Base-by-base conservation (phyloP, 2,113 vertebrate species). In the Neopipo cinnamomea region DNA sequence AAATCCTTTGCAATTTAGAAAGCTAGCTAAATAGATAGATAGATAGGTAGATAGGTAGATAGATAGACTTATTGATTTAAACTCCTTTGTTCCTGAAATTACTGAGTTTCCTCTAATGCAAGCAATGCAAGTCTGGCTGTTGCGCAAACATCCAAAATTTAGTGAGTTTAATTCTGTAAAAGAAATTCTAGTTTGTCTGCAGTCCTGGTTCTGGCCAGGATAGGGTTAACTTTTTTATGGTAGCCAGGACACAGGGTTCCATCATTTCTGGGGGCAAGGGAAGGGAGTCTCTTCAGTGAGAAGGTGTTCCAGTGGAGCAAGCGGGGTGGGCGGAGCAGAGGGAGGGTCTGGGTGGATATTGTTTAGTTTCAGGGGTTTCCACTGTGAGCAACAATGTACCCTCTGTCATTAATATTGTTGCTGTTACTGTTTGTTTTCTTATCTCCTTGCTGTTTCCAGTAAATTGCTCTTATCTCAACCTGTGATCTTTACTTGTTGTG, bases 281-380 rank as follows among this genome's bases (percentile, higher is more conserved):
- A 61, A 89, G 9, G 4, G 39, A 61, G 6, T 18, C 2, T 39
- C 37, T 39, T 30, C 18, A 4, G 46, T 16, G 24, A 25, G 16
- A n/a, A 75, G 33, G 33, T 6, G 9, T 9, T 82, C 23, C 33
- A 44, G 9, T 23, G 2, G 0, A 67, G 27, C 4, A 24, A 74
- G 33, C 12, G 5, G 8, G 41, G 46, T 17, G 44, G 39, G 12
- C 2, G 3, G 70, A 47, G 41, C n/a, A 46, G 77, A 30, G 28
- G 6, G 46, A 50, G 4, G n/a, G 11, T 20, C 12, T 13, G 61
- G 25, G 27, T 61, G 1, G n/a, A 4, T 21, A 14, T 12, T 12
- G 8, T 68, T n/a, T 41, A 12, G 18, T 68, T 17, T 25, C 1
- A 0, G 28, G 24, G 11, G 3, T 30, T 75, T 68, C 33, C 0